These are phyloP conservation scores for Python bivittatus DNA, from an alignment of 2,113 vertebrate species.

Conservation along the genomic window DNA sequence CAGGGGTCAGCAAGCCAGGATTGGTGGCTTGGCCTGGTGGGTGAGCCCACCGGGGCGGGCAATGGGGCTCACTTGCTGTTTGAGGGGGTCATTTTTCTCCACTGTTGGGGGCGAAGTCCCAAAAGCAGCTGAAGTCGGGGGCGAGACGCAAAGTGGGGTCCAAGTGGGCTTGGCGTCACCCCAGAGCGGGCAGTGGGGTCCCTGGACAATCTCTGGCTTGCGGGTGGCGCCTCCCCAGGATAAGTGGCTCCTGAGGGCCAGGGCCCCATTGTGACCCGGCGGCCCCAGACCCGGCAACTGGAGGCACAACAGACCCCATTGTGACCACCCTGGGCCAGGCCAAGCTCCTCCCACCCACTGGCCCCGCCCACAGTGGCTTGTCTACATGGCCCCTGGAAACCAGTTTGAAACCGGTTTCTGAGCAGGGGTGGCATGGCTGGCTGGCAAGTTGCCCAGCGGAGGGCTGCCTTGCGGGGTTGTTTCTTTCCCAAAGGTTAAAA, in stretches of 20 bases:
- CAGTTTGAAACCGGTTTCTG: background rate
- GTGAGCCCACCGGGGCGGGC: background rate
- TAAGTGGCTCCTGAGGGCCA: constrained; percentile 45
- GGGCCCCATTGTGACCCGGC: background rate
- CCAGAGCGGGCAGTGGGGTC: constrained; percentile 53
- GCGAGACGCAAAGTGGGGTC: constrained; percentile 54
- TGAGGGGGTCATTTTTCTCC: constrained; percentile 63
- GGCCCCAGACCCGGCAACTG: background rate
- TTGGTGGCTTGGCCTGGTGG: background rate
- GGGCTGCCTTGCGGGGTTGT: background rate
- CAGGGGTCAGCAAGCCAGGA: background rate
- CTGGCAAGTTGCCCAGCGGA: background rate
- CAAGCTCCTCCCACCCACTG: background rate
- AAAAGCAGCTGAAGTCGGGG: constrained; percentile 56
- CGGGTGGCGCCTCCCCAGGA: constrained; percentile 60
- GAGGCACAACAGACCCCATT: background rate
- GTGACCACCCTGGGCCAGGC: background rate
- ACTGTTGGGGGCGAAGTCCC: constrained; percentile 51
- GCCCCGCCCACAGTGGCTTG: background rate
- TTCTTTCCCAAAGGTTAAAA: background rate
- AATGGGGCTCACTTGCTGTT: constrained; percentile 45
- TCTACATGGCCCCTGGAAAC: background rate
- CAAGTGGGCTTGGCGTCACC: constrained; percentile 7
- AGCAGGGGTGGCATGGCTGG: background rate
- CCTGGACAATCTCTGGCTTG: constrained; percentile 33